Evolutionary conservation across 2,888 invertebrate species (phyloP).

Genomic region (Pandemis heparana): DNA sequence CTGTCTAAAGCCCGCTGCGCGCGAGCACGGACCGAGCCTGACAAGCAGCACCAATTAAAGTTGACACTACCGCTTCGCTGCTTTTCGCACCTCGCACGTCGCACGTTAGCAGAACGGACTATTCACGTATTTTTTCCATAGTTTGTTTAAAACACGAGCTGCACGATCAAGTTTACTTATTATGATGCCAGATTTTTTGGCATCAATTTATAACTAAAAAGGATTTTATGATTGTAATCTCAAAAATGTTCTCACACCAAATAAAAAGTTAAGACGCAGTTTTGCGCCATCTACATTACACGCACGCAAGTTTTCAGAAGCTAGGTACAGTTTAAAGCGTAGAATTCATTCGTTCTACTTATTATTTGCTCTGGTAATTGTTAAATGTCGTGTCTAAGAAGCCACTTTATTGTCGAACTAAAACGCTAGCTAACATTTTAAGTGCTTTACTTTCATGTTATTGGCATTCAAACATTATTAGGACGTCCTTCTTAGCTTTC

Average conservation of each 20-base stretch:
- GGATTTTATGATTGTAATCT: too few species aligned
- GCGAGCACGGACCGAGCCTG: conserved; percentile 71
- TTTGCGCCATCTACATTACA: too few species aligned
- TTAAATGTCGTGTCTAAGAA: background rate
- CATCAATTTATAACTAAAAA: background rate
- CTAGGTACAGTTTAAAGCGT: too few species aligned
- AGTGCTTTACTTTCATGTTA: background rate
- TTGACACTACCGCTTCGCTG: conserved; percentile 76
- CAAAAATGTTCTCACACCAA: too few species aligned
- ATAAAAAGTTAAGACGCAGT: too few species aligned
- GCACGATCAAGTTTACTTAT: conserved; percentile 39
- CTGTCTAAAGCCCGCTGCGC: conserved; percentile 57
- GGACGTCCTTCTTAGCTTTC: background rate
- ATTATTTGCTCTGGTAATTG: background rate
- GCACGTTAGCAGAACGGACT: conserved; percentile 63
- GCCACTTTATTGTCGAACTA: background rate
- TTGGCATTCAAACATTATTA: background rate
- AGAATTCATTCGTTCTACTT: too few species aligned
- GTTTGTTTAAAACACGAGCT: conserved; percentile 32
- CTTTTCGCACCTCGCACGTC: conserved; percentile 74
- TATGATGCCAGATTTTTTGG: conserved; percentile 22
- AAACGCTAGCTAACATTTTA: background rate
- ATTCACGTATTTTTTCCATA: conserved; percentile 60
- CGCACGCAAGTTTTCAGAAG: too few species aligned
- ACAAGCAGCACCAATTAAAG: conserved; percentile 84